A percentile compares a stretch with the other conserved stretches of the same genome.
Evolutionary conservation across 2,888 invertebrate species (phyloP).

Genomic region (Nomada ferruginata): DNA sequence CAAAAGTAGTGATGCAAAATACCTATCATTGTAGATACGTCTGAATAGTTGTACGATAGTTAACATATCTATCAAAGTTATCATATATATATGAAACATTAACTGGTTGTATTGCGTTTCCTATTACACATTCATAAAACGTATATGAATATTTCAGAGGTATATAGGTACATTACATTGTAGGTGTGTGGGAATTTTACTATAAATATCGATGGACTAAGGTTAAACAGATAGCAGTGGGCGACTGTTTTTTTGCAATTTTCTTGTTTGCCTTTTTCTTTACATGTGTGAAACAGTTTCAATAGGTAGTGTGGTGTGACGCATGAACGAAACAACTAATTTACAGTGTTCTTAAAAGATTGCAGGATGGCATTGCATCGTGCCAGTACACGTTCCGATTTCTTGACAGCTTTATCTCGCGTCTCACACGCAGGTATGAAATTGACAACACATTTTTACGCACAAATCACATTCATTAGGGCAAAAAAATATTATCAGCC

Average conservation of each 20-base stretch:
- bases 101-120: slow-evolving; percentile 37
- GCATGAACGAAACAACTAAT: neutral
- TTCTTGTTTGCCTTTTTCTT: neutral
- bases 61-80: neutral
- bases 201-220: slow-evolving; percentile 1
- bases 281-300: neutral
- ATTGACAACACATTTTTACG: slow-evolving; percentile 18
- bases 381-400: slow-evolving; percentile 59
- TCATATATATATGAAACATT: neutral
- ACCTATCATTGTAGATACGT: neutral
- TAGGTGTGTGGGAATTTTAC: neutral
- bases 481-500: no score
- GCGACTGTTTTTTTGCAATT: neutral
- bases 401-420: slow-evolving; percentile 63
- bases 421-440: slow-evolving; percentile 68
- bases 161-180: neutral
- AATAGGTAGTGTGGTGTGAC: neutral
- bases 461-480: neutral
- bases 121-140: neutral
- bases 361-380: slow-evolving; percentile 71
- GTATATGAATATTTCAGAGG: slow-evolving; percentile 1
- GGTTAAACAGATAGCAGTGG: slow-evolving; percentile 12
- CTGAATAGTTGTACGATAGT: no score
- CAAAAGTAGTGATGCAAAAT: neutral
- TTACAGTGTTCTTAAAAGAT: neutral